Evolutionary conservation across 1,140 invertebrate species (phyloP), one percentile per base, ranked within the genome.

Genomic region (Aleiodes sp.): DNA sequence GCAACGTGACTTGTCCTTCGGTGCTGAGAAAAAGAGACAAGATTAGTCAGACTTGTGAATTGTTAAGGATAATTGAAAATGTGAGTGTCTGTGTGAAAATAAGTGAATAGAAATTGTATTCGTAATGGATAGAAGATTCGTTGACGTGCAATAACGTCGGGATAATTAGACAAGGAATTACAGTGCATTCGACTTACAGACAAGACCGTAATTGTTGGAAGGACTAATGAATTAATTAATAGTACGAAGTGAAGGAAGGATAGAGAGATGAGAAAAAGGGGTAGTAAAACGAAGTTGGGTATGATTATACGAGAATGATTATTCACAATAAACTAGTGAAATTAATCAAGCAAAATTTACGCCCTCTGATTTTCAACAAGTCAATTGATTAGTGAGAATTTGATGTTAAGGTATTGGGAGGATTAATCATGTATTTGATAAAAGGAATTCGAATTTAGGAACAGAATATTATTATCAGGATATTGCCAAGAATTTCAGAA

Each of bases 211-310:
- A 78, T 77, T 75, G 78, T 75, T 59, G 56, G 60, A 12, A 24
- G 16, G 33, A 35, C 72, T 71, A 68, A 75, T 73, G 74, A 77
- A 78, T 77, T 78, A 78, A 79, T 78, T 77, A 77, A 79, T 76
- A 73, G 73, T 74, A 70, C 64, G 2, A 24, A n/a, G 37, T 16
- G 41, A 28, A 26, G 61, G 10, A 39, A 33, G 28, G 24, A 16
- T 35, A 59, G n/a, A 60, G 28, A 4, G 37, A n/a, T n/a, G n/a
- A n/a, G n/a, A n/a, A n/a, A n/a, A n/a, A n/a, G n/a, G n/a, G n/a
- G n/a, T n/a, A n/a, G n/a, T n/a, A n/a, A n/a, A n/a, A n/a, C n/a
- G 12, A 28, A 29, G 43, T 6, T 24, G 29, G 7, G 39, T 35
- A 8, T 66, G 52, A 65, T 66, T 65, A 59, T 46, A 62, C 28